Base-by-base conservation (phyloP, 1,140 invertebrate species). In the Sminthurides bifidus region DNA sequence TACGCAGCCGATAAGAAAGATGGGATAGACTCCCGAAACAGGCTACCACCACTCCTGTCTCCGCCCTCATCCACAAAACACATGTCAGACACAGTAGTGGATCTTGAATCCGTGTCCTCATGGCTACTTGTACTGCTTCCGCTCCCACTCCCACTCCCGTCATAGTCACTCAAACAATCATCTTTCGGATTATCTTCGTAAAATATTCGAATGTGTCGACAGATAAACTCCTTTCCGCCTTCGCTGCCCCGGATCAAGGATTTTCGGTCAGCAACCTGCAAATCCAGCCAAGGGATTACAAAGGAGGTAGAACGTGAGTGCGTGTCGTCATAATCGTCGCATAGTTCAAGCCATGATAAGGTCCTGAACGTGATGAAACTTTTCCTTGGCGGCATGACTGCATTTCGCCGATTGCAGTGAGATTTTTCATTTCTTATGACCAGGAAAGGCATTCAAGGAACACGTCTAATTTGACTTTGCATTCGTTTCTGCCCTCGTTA, bases 251-350 rank as follows among this genome's bases (percentile, higher is more conserved):
- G 53, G n/a, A 61, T 38, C n/a, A 61, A 31, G 8, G 54, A 37
- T 24, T 50, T 37, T 14, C 59, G 48, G 33, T 61, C 59, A 14
- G 59, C 59, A n/a, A 61, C 51, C 59, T 61, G 35, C 5, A 54
- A 19, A n/a, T n/a, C n/a, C n/a, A n/a, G n/a, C n/a, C n/a, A n/a
- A n/a, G n/a, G n/a, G n/a, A n/a, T n/a, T 8, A 41, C n/a, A 41
- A 49, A 30, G 17, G 29, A 43, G 14, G 40, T 43, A 43, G 21
- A 17, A 43, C 12, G n/a, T n/a, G n/a, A n/a, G n/a, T n/a, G n/a
- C n/a, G n/a, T n/a, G n/a, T n/a, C n/a, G n/a, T n/a, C n/a, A n/a
- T n/a, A n/a, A n/a, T n/a, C n/a, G n/a, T n/a, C n/a, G n/a, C n/a
- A n/a, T n/a, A n/a, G n/a, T n/a, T n/a, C n/a, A n/a, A n/a, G n/a